phyloP scores from a whole-genome alignment of 2,113 vertebrate genomes.

The Procavia capensis region DNA sequence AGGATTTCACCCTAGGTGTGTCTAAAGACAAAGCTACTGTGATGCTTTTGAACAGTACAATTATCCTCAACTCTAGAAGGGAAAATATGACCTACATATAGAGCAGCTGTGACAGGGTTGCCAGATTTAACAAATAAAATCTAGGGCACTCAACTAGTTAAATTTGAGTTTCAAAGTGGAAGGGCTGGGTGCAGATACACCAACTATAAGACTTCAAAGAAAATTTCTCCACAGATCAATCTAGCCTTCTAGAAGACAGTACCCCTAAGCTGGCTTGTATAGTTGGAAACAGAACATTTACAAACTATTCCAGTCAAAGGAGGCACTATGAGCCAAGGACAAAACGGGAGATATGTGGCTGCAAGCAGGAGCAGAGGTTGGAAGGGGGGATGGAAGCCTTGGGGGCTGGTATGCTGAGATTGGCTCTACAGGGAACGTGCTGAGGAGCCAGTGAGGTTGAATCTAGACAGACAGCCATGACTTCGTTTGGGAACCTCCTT shows the following conservation, averaged over 20 bases:
- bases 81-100: background rate
- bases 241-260: background rate
- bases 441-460: background rate
- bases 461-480: background rate
- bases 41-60: background rate
- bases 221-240: background rate
- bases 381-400: too few relatives aligned
- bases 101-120: background rate
- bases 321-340: background rate
- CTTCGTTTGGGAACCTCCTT: background rate
- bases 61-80: background rate
- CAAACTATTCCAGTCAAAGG: background rate
- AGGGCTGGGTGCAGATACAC: too few relatives aligned
- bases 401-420: background rate
- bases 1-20: background rate
- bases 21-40: background rate
- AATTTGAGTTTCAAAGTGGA: too few relatives aligned
- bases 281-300: background rate
- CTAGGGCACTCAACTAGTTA: background rate
- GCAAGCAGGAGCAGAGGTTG: background rate
- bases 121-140: too few relatives aligned
- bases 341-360: background rate
- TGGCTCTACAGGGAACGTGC: background rate
- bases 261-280: background rate
- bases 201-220: background rate